Evolutionary conservation across 37 sponge, comb jelly and placozoan genomes (phyloP), one percentile per base, ranked within the genome.

Genomic region (Spongilla lacustris): DNA sequence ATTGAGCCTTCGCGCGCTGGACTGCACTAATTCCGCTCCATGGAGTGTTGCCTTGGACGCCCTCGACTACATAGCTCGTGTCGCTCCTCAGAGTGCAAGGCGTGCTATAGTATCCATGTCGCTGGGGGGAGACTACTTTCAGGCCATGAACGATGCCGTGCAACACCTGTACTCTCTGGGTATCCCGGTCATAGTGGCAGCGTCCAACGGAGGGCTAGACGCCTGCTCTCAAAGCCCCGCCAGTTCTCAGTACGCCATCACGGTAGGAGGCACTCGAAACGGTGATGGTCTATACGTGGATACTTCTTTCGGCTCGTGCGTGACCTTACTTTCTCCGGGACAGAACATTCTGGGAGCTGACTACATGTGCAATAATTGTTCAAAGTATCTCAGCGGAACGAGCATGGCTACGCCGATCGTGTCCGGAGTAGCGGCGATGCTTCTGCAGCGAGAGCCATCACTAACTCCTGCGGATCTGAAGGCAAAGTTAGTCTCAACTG

Each of bases 241-340:
- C 25, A 80, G 81, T 22, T 75, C 81, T 19, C 21, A 28, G 17
- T 19, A 26, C 31, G 92, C 82, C 26, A 80, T 92, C 74, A 88
- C 92, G 31, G 92, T 92, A n/a, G 92, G 81, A 10, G 92, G 88
- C 38, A 88, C 85, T 5, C 71, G 74, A 25, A 29, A 50, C 31
- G 80, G 74, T 25, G 89, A 92, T 81, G 84, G 87, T 12, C 76
- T 92, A 23, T 92, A 92, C 67, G 30, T 37, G 31, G 84, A 83
- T 2, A 90, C 94, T 10, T 90, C 90, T 69, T 81, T 68, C 50
- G 94, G 94, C 21, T 27, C 14, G 19, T 94, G 94, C 70, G 86
- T 94, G 10, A 86, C 90, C 69, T 84, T 94, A 36, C 85, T 94
- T 77, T 88, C 94, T 29, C 94, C 94, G 22, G 94, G 88, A 30